Conservation (phyloP, 2,888 invertebrate species). For the Lasioglossum malachurum region DNA sequence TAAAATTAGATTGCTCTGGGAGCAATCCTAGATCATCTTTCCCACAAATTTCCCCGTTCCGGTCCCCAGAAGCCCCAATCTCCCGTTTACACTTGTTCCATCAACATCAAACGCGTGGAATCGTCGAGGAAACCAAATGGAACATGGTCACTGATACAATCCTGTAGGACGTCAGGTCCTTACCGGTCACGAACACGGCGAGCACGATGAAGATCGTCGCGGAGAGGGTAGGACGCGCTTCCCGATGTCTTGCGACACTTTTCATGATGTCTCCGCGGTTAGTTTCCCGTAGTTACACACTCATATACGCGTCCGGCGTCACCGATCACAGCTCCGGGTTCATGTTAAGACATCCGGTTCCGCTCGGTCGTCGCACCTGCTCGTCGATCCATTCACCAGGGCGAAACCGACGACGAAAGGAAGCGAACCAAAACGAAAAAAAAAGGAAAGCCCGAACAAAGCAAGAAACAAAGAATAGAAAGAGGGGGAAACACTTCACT, state of each 20-base stretch:
- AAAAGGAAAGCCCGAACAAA: neutral
- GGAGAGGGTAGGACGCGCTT: conserved; percentile 74
- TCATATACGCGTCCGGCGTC: conserved; percentile 49
- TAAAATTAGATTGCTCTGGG: neutral
- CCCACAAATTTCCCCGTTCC: neutral
- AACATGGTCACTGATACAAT: neutral
- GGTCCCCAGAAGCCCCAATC: neutral
- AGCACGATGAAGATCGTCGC: conserved; percentile 75
- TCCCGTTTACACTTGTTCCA: neutral
- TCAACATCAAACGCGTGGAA: neutral
- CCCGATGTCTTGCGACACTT: conserved; percentile 76
- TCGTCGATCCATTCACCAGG: conserved; percentile 52
- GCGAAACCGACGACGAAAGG: neutral
- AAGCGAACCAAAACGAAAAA: neutral
- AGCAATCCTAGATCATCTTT: neutral
- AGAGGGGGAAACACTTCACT: conserved; percentile 36
- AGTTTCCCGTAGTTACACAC: conserved; percentile 53
- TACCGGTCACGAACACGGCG: conserved; percentile 79
- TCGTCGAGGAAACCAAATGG: neutral
- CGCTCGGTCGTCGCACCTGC: conserved; percentile 33
- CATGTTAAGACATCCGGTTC: conserved; percentile 72
- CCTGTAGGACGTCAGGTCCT: conserved; percentile 60
- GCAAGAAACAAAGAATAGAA: neutral
- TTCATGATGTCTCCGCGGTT: conserved; percentile 71
- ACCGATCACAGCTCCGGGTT: conserved; percentile 69